A percentile compares a stretch with the other conserved stretches of the same genome.
Evolutionary conservation across 92 coral and sea anemone genomes (phyloP).

Genomic region (Phenganax subtilis): DNA sequence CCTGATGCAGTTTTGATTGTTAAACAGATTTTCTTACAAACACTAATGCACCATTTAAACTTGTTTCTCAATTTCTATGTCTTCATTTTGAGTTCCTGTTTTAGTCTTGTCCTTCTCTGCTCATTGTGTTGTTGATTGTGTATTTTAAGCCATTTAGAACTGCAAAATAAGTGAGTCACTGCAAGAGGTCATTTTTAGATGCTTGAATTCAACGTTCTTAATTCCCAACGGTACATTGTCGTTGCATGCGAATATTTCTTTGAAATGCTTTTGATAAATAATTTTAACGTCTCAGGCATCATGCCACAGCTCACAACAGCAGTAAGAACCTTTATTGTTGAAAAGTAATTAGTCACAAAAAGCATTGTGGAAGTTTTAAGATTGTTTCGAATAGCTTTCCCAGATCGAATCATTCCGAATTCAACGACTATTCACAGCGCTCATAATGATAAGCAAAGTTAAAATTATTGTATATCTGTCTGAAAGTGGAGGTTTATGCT

Average conservation of each 20-base stretch:
- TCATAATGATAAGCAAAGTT: no score
- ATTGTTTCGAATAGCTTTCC: background rate
- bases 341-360: background rate
- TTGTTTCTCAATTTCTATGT: constrained; percentile 48
- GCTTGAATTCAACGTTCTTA: background rate
- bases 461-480: no score
- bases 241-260: background rate
- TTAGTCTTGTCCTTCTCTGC: no score
- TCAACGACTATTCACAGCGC: background rate
- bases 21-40: constrained; percentile 44
- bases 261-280: no score
- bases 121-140: no score
- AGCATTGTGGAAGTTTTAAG: constrained; percentile 1
- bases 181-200: background rate
- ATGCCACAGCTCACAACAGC: background rate
- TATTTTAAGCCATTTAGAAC: no score
- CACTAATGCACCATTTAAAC: constrained; percentile 48
- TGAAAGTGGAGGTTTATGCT: no score
- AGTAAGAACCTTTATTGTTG: background rate
- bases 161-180: background rate
- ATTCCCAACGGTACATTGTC: no score
- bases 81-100: no score
- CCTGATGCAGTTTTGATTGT: constrained; percentile 57
- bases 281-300: background rate
- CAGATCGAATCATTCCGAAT: background rate